A percentile compares a stretch with the other conserved stretches of the same genome.
phyloP scores from a whole-genome alignment of 1,140 invertebrate genomes.

The Oedothorax gibbosus region DNA sequence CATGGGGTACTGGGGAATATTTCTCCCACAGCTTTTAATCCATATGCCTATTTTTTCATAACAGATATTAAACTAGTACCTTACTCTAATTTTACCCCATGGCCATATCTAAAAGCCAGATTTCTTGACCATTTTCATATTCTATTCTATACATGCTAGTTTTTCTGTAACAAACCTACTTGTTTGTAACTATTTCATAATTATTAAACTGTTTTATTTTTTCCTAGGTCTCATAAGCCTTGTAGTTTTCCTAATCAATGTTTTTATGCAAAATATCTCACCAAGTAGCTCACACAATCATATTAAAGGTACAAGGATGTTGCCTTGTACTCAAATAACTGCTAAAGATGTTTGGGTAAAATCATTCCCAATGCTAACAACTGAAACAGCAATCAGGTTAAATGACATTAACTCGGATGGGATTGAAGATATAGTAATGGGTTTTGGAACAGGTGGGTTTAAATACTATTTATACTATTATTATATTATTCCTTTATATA shows the following conservation, averaged over 20 bases:
- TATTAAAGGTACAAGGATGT: constrained; percentile 64
- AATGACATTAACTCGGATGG: constrained; percentile 82
- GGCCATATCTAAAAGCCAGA: too few species aligned
- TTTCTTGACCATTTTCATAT: too few species aligned
- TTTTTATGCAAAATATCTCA: constrained; percentile 71
- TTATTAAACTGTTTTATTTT: constrained; percentile 39
- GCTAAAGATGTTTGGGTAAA: constrained; percentile 79
- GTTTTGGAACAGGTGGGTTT: constrained; percentile 80
- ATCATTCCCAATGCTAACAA: constrained; percentile 79
- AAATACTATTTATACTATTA: background rate
- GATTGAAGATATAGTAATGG: constrained; percentile 81
- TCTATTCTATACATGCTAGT: too few species aligned
- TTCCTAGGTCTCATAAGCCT: constrained; percentile 73
- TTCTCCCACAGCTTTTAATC: too few species aligned
- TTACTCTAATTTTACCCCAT: too few species aligned
- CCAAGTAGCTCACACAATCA: constrained; percentile 11
- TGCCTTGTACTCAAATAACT: constrained; percentile 78
- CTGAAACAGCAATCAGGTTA: constrained; percentile 80
- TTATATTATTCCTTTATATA: background rate
- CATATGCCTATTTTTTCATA: too few species aligned
- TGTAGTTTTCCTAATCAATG: constrained; percentile 76
- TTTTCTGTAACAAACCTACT: too few species aligned
- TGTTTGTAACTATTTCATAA: too few species aligned
- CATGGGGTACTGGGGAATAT: too few species aligned
- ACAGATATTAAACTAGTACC: too few species aligned